Base-by-base conservation (phyloP, 2,888 invertebrate genomes). In the Mimas tiliae region DNA sequence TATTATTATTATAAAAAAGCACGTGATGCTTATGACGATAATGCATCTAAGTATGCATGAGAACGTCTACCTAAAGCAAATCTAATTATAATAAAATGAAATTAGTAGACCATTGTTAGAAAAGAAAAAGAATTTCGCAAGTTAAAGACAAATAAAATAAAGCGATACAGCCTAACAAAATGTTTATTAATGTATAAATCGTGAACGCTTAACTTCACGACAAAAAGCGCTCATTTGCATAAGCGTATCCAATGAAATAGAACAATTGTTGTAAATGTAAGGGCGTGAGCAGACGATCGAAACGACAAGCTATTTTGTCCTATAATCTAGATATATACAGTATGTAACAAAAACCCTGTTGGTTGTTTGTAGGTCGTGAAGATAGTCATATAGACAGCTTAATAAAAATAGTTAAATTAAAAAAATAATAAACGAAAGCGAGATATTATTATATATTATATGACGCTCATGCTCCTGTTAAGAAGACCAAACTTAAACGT, bases 241-340 rank as follows among this genome's bases (percentile, higher is more conserved):
- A 19, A 42, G 16, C 58, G 58, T 58, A 58, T 58, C 58, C 11
- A 58, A 58, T 58, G 38, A 58, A 58, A 38, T 58, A 58, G 16
- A 58, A 42, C 58, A 14, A 42, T 58, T 58, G 55, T 16, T 27
- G 14, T 53, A 33, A 33, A 34, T 50, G 9, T 50, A 19, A 50
- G 50, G 50, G 19, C 19, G 0, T 50, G 11, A 6, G 50, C 50
- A 50, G 19, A 50, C 16, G n/a, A 7, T 4, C 16, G 48, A 16
- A 8, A 50, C 8, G 8, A 50, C 19, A 19, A 50, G 16, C 19
- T 8, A 9, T 50, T 50, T 19, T 8, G 16, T 16, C 48, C 1
- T 16, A 16, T 47, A 34, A 34, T n/a, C n/a, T n/a, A n/a, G n/a
- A n/a, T n/a, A n/a, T n/a, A n/a, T n/a, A n/a, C n/a, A n/a, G n/a